Base-by-base conservation (phyloP, 2,797 vertebrate genomes). In the Acanthurus leucopareius region DNA sequence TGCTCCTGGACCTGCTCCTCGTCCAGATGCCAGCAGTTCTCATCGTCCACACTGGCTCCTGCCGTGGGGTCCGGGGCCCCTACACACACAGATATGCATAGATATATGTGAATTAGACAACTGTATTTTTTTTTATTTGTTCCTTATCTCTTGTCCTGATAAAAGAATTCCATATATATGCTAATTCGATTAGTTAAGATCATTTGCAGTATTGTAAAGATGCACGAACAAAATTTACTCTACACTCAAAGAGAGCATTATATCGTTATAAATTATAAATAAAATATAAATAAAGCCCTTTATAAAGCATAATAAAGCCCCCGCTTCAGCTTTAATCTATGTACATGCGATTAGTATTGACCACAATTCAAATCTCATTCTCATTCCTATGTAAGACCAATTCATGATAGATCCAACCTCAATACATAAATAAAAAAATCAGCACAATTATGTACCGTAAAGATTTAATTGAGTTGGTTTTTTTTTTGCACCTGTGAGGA, bases 1-100 rank as follows among this genome's bases (percentile, higher is more conserved):
- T 99, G 98, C 91, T 99, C 97, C 94, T 98, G 98, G 86, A 99
- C 98, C 93, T 99, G 98, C 88, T 99, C 98, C 92, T 99, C 98
- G 79, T 99, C 98, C 94, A 99, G 94, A 94, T 99, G 98, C 98
- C 98, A 99, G 93, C 98, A 99, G 90, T 99, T 99, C 93, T 99
- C 98, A 77, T 99, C 98, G 59, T 99, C 98, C 92, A 99, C 97
- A 65, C 98, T 99, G 94, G 98, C 98, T 81, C 98, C 98, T 14
- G 98, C 98, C 49, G 98, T 99, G 86, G 98, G 98, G 86, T 99
- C 98, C 63, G 98, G 98, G 93, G 98, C 98, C 94, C 98, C 98
- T 99, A 83, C 25, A 91, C 40, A 83, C 2, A 80, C 19, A 82
- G 2, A 73, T 1, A 75, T 25, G 70, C 66, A 73, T 1, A 59